Evolutionary conservation across 2,888 invertebrate species (phyloP).

Genomic region (Pyrochroa serraticornis): DNA sequence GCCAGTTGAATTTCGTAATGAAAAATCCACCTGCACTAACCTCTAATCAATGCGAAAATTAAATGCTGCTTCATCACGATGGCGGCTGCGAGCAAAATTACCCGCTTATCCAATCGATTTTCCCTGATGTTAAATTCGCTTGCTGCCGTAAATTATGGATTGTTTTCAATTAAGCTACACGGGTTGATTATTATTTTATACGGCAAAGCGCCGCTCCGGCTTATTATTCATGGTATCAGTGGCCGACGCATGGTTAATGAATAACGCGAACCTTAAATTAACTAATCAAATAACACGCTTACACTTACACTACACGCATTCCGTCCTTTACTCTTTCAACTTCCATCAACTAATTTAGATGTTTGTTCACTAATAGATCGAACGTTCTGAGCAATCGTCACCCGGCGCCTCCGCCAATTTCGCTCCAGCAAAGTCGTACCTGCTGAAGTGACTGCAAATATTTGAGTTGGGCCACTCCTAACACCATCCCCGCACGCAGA

Average conservation of each 20-base stretch:
- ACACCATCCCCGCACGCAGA: neutral
- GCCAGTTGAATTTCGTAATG: slow-evolving; percentile 13
- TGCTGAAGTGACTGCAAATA: neutral
- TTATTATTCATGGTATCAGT: no score
- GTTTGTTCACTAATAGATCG: no score
- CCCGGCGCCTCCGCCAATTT: neutral
- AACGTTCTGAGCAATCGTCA: no score
- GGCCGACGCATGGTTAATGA: no score
- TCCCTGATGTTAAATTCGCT: slow-evolving; percentile 10
- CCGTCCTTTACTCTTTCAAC: no score
- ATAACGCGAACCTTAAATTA: no score
- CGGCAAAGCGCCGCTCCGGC: neutral
- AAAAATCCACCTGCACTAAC: slow-evolving; percentile 15
- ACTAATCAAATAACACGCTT: no score
- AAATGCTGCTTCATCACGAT: slow-evolving; percentile 9
- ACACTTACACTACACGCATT: no score
- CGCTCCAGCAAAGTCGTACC: neutral
- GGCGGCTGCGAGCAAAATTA: neutral
- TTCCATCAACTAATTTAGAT: no score
- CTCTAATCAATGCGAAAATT: slow-evolving; percentile 6
- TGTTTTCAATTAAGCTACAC: neutral
- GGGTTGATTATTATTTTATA: slow-evolving; percentile 1
- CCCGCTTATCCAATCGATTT: slow-evolving; percentile 4
- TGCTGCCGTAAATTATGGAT: neutral
- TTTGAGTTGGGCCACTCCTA: neutral